Conservation (phyloP, 1,140 invertebrate genomes). For the Radopholus similis region DNA sequence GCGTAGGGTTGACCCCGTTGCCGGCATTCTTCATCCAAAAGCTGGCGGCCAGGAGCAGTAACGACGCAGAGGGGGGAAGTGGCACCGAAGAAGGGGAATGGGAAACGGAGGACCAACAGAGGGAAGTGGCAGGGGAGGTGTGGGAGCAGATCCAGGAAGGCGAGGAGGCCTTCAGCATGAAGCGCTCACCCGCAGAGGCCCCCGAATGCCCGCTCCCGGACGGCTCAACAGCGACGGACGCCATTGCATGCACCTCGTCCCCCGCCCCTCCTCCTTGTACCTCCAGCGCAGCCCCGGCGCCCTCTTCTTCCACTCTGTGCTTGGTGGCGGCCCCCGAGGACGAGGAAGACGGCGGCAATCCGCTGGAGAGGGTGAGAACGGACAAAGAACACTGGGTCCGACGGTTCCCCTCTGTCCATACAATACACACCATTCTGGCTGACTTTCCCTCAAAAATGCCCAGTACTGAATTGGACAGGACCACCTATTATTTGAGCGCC, state of each 20-base stretch:
- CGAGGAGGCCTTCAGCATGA: background rate
- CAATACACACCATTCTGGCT: too few relatives aligned
- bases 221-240: background rate
- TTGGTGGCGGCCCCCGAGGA: background rate
- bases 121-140: background rate
- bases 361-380: conserved; percentile 1
- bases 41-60: background rate
- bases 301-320: background rate
- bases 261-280: background rate
- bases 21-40: conserved; percentile 20
- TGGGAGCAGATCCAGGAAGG: background rate
- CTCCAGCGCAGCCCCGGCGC: background rate
- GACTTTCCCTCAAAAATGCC: background rate
- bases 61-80: background rate
- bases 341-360: background rate
- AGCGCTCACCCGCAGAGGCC: background rate
- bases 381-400: background rate
- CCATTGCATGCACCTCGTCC: background rate
- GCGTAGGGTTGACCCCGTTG: background rate
- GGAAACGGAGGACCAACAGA: background rate
- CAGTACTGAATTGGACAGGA: background rate
- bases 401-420: too few relatives aligned
- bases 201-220: background rate
- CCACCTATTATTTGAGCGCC: background rate
- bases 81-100: background rate